A percentile compares a stretch with the other conserved stretches of the same genome.
phyloP scores from a whole-genome alignment of 2,888 invertebrate species.

The Hemistola chrysoprasaria region DNA sequence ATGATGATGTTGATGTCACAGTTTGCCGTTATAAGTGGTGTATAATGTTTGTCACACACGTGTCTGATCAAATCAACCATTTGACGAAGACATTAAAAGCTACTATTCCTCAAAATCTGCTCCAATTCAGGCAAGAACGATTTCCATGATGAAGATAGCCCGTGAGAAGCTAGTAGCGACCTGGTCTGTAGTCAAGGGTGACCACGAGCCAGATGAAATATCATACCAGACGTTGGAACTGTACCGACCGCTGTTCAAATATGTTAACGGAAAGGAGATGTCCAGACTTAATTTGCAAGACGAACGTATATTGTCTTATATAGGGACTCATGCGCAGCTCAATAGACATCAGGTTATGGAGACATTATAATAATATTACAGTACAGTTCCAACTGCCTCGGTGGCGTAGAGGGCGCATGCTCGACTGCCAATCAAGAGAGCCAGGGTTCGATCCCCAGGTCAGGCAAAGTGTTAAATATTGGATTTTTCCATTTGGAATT shows the following conservation, averaged over 20 bases:
- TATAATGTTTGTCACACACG: too few species aligned
- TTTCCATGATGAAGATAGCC: slow-evolving; percentile 68
- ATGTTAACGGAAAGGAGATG: slow-evolving; percentile 63
- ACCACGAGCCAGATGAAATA: slow-evolving; percentile 31
- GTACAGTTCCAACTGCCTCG: too few species aligned
- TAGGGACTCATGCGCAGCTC: slow-evolving; percentile 67
- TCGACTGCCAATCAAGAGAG: too few species aligned
- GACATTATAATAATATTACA: too few species aligned
- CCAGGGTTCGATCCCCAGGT: too few species aligned
- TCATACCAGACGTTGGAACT: slow-evolving; percentile 50
- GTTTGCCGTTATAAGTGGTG: too few species aligned
- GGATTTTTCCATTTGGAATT: too few species aligned
- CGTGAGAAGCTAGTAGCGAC: slow-evolving; percentile 60
- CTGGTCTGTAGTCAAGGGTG: slow-evolving; percentile 58
- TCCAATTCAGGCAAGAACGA: slow-evolving; percentile 55
- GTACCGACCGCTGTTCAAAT: slow-evolving; percentile 67
- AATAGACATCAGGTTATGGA: slow-evolving; percentile 60
- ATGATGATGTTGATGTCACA: too few species aligned
- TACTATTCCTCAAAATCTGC: not conserved
- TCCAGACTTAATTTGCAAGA: slow-evolving; percentile 59
- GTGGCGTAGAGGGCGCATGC: too few species aligned
- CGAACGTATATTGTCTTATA: slow-evolving; percentile 52
- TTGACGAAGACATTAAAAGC: too few species aligned
- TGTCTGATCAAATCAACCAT: too few species aligned
- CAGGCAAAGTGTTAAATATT: too few species aligned